Evolutionary conservation across 2,797 vertebrate species (phyloP).

Genomic region (Alauda arvensis): DNA sequence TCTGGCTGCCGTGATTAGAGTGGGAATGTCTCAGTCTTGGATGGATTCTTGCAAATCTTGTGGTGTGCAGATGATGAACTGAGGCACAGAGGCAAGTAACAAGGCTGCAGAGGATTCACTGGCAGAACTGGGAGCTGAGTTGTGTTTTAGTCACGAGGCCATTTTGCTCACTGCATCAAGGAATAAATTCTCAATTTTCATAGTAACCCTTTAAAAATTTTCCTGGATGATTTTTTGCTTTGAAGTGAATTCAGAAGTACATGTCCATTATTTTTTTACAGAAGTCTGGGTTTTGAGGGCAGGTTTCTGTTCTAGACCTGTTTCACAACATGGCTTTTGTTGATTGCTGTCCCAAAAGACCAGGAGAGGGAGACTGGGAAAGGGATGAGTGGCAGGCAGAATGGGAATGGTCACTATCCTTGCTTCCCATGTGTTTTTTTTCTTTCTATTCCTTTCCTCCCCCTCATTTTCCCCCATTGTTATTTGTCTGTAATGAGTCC

Average conservation of each 20-base stretch:
- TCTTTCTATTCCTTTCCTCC: not conserved
- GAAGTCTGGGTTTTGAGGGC: not conserved
- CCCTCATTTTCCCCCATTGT: fast-evolving
- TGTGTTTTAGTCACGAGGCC: not conserved
- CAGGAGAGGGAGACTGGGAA: not conserved
- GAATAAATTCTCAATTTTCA: not conserved
- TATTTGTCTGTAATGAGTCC: not conserved
- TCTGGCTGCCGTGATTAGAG: not conserved
- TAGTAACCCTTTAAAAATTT: fast-evolving
- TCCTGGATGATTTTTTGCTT: not conserved
- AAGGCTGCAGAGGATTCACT: not conserved
- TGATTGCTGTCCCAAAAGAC: not conserved
- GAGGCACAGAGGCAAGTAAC: not conserved
- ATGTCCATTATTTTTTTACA: not conserved
- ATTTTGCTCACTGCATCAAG: not conserved
- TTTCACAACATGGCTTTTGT: not conserved
- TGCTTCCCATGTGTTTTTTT: not conserved
- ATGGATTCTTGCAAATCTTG: not conserved
- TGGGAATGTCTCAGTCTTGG: not conserved
- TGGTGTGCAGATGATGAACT: not conserved
- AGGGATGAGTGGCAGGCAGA: not conserved
- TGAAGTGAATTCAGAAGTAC: not conserved
- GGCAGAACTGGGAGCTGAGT: not conserved
- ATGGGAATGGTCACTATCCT: not conserved
- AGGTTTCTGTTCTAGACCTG: not conserved